A percentile compares a stretch with the other conserved stretches of the same genome.
Evolutionary conservation across 2,888 invertebrate genomes (phyloP).

Genomic region (Lucinisca nassula): DNA sequence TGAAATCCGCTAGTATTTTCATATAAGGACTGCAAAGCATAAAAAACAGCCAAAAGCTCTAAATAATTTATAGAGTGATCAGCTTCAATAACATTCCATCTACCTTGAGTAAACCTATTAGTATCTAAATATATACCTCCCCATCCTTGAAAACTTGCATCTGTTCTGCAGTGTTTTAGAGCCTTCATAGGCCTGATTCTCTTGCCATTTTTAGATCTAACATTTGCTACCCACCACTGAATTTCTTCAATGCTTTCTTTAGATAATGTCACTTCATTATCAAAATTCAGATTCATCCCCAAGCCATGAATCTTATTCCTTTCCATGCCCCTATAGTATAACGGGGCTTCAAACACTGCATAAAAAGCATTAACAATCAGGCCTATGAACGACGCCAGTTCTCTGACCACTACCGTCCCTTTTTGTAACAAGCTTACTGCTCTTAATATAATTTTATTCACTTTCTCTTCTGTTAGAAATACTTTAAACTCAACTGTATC

Average conservation of each 20-base stretch:
- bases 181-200: constrained; percentile 7
- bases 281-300: constrained; percentile 38
- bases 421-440: constrained; percentile 19
- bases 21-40: constrained; percentile 16
- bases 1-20: too few species aligned
- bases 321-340: constrained; percentile 49
- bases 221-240: constrained; percentile 35
- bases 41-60: constrained; percentile 51
- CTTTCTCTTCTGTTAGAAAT: constrained; percentile 57
- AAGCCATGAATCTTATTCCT: neutral
- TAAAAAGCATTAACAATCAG: constrained; percentile 38
- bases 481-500: constrained; percentile 59
- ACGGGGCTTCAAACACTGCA: constrained; percentile 55
- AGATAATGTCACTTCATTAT: constrained; percentile 31
- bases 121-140: constrained; percentile 11
- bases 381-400: constrained; percentile 57
- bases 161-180: constrained; percentile 20
- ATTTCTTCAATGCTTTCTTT: neutral
- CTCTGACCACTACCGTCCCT: constrained; percentile 20
- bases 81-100: constrained; percentile 42
- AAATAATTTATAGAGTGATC: constrained; percentile 33
- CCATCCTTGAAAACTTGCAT: constrained; percentile 41
- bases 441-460: constrained; percentile 33
- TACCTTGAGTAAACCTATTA: constrained; percentile 9
- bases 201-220: constrained; percentile 42